Evolutionary conservation across 2,113 vertebrate genomes (phyloP).

Genomic region (Mus musculus): DNA sequence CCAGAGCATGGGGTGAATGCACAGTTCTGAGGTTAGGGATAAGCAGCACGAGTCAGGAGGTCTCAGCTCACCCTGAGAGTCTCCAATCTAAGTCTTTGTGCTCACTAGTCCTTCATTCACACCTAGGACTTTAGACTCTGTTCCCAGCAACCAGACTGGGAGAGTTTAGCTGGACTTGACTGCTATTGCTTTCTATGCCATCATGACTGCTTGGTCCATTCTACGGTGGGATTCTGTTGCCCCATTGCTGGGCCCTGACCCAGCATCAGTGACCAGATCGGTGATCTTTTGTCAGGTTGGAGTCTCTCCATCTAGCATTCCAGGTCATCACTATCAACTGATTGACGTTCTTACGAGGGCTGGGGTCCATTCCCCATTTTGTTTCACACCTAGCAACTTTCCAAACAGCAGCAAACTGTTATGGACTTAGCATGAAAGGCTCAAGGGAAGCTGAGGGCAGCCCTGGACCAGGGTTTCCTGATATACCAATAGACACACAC

Average conservation of each 20-base stretch:
- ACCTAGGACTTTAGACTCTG: neutral
- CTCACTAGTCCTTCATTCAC: neutral
- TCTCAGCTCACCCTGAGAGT: neutral
- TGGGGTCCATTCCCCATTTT: neutral
- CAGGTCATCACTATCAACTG: neutral
- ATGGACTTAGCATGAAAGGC: neutral
- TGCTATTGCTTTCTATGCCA: neutral
- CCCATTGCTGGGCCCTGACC: neutral
- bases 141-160: neutral
- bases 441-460: neutral
- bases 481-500: neutral
- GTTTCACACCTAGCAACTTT: neutral
- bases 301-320: neutral
- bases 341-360: neutral
- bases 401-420: neutral
- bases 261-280: neutral
- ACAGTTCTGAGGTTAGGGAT: neutral
- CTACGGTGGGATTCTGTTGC: neutral
- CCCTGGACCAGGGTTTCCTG: neutral
- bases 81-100: no score
- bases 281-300: neutral
- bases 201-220: neutral
- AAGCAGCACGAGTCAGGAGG: neutral
- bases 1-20: neutral
- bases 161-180: neutral